Evolutionary conservation across 2,888 invertebrate genomes (phyloP), one percentile per base, ranked within the genome.

Genomic region (Willowsia nigromaculata): DNA sequence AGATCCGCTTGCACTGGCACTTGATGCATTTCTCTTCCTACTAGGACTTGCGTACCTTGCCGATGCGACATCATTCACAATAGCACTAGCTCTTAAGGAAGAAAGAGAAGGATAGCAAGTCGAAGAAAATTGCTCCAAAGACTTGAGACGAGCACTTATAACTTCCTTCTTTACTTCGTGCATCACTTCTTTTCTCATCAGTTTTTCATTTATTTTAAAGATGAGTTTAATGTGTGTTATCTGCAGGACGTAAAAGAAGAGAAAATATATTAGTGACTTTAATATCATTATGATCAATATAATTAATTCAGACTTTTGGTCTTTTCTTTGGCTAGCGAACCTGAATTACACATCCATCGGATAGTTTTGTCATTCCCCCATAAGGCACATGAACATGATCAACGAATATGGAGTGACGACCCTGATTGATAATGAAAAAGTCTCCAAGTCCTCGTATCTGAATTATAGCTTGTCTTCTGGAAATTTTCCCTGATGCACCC

Each of bases 291-390:
- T 37, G 37, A 6, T 9, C 37, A 37, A 6, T 6, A 37, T 37
- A 37, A 37, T 37, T n/a, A n/a, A n/a, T n/a, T n/a, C n/a, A n/a
- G n/a, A n/a, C n/a, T n/a, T 6, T 4, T 37, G 37, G 5, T 6
- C 9, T 37, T 53, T 47, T 71, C 27, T 43, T 13, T 47, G 74
- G n/a, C 7, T 83, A 59, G 80, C 93, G 93, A 94, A 97, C 97
- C 96, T 99, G 99, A 83, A 99, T 97, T 13, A 99, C 97, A 91
- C 98, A 97, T 94, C 99, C 99, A 94, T 99, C 98, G 93, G 96
- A 97, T 18, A 99, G 95, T 93, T 97, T 96, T 86, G 97, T 96
- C 95, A 98, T 98, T 94, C 96, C 97, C 68, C 98, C 98, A 80
- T 96, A 96, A 11, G 98, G 95, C 84, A 99, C 95, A 0, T 99